Percentiles rank a stretch among this genome's conserved stretches.
phyloP scores from a whole-genome alignment of 1,140 invertebrate species.

The Magallana angulata region DNA sequence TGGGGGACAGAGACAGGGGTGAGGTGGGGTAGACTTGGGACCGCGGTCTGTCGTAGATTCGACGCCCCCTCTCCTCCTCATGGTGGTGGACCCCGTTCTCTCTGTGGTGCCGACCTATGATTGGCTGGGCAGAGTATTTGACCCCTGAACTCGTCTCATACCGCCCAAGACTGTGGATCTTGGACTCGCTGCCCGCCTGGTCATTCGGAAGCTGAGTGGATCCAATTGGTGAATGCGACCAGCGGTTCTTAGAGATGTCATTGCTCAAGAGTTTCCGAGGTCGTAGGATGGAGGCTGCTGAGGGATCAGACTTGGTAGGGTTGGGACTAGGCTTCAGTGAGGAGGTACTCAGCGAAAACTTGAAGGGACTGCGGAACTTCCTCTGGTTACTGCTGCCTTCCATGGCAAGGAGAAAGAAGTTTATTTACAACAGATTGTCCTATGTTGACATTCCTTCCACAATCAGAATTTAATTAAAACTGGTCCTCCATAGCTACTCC shows the following conservation, averaged over 20 bases:
- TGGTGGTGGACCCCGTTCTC: neutral
- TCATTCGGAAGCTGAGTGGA: constrained; percentile 8
- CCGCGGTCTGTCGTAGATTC: neutral
- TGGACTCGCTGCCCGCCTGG: neutral
- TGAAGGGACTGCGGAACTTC: neutral
- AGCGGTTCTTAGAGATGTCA: neutral
- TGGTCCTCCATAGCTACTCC: neutral
- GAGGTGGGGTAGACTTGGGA: neutral
- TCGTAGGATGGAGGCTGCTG: constrained; percentile 13
- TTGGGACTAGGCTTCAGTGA: constrained; percentile 18
- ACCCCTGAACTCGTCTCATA: constrained; percentile 14
- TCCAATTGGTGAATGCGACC: neutral
- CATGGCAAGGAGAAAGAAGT: neutral
- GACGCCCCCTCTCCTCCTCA: neutral
- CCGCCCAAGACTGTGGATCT: neutral
- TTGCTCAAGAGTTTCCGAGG: constrained; percentile 23
- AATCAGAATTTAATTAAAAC: constrained; percentile 27
- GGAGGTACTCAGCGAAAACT: constrained; percentile 6
- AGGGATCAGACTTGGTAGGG: neutral
- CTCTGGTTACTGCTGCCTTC: neutral
- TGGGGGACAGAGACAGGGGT: neutral
- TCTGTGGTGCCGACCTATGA: neutral
- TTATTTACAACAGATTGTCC: neutral
- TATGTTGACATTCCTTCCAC: constrained; percentile 23
- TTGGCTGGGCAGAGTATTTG: constrained; percentile 8